These are phyloP conservation scores for Lepeophtheirus nordmannii DNA, from an alignment of 2,888 invertebrate species.

Conservation along the genomic window DNA sequence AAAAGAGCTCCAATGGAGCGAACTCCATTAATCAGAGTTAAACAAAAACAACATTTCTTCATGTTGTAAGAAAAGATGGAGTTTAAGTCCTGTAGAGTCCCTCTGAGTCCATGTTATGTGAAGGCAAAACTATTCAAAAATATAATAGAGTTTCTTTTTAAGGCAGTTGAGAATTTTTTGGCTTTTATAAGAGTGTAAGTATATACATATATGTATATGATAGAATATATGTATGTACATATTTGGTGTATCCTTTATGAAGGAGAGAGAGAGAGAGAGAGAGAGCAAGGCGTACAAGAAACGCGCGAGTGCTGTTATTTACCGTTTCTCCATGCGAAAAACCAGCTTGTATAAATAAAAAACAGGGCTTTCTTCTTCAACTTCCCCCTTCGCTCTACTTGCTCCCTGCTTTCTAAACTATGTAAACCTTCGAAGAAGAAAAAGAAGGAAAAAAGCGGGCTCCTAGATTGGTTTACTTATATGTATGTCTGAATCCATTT, in stretches of 20 bases:
- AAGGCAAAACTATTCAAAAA: neutral
- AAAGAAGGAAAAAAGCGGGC: too few relatives aligned
- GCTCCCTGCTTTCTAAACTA: too few relatives aligned
- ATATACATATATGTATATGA: too few relatives aligned
- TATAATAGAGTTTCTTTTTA: neutral
- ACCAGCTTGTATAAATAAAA: neutral
- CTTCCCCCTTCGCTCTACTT: too few relatives aligned
- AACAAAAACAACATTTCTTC: conserved; percentile 15
- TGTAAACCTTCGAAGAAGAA: too few relatives aligned
- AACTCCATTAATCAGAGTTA: conserved; percentile 5
- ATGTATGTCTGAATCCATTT: too few relatives aligned
- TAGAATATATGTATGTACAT: neutral
- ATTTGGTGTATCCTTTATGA: neutral
- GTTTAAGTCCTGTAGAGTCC: too few relatives aligned
- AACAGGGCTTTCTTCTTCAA: too few relatives aligned
- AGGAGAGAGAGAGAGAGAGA: conserved; percentile 1
- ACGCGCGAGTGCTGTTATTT: neutral
- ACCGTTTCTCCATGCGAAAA: conserved; percentile 4
- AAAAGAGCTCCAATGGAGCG: conserved; percentile 12
- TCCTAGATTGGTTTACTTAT: too few relatives aligned
- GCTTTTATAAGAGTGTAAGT: neutral
- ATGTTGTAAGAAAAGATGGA: neutral
- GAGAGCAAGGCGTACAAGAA: neutral
- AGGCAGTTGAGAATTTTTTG: neutral
- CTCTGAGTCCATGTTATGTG: neutral